Percentiles rank a stretch among this genome's conserved stretches.
phyloP scores from a whole-genome alignment of 2,888 invertebrate genomes.

The Anodontia alba region DNA sequence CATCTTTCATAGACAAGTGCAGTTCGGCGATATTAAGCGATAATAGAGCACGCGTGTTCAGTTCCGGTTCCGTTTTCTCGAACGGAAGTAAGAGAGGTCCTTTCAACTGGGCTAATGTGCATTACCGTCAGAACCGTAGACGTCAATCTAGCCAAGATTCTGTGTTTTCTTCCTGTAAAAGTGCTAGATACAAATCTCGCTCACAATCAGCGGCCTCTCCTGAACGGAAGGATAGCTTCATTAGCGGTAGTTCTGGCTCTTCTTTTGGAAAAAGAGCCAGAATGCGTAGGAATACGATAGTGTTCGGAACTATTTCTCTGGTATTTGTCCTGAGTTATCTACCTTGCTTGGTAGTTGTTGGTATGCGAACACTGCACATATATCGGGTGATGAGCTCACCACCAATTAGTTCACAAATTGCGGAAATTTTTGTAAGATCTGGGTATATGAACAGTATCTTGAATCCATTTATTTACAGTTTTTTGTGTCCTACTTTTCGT shows the following conservation, averaged over 20 bases:
- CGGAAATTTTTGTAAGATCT: slow-evolving; percentile 34
- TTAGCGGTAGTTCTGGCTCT: neutral
- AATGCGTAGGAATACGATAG: slow-evolving; percentile 39
- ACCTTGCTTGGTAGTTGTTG: slow-evolving; percentile 30
- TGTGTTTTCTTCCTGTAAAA: neutral
- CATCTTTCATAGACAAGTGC: neutral
- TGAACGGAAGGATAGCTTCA: neutral
- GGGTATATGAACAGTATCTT: slow-evolving; percentile 34
- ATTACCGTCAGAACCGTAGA: neutral
- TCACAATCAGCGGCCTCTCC: neutral
- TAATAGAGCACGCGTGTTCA: neutral
- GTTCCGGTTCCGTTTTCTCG: neutral
- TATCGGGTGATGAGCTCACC: slow-evolving; percentile 21
- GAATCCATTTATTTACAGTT: slow-evolving; percentile 42
- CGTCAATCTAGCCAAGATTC: neutral
- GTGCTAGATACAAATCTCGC: neutral
- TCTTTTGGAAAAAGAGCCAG: slow-evolving; percentile 18
- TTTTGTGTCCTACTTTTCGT: slow-evolving; percentile 36
- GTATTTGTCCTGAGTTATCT: slow-evolving; percentile 45
- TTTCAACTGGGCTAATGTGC: neutral
- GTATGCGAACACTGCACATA: slow-evolving; percentile 20
- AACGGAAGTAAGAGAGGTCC: neutral
- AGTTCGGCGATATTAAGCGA: neutral
- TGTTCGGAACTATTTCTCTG: slow-evolving; percentile 36
- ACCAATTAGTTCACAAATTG: slow-evolving; percentile 17